Base-by-base conservation (phyloP, 1,140 invertebrate genomes). In the Cydia splendana region DNA sequence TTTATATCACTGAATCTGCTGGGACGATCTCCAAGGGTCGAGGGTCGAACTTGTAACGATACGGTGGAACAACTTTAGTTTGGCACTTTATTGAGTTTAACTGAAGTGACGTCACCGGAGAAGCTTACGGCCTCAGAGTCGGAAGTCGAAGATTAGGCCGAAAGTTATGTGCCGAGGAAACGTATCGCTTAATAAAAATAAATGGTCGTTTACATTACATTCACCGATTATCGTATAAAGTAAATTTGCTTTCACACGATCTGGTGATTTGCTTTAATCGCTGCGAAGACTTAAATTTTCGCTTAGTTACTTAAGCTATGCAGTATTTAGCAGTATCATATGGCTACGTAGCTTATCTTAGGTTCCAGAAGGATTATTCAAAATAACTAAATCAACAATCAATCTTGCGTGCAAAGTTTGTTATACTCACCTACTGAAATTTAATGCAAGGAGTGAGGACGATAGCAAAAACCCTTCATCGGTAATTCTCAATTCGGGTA, bases 1-100 rank as follows among this genome's bases (percentile, higher is more conserved):
- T 87, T 83, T 85, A 85, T 85, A 84, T 87, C 84, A 84, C 80
- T 42, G 79, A 85, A 87, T 85, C 85, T 85, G 81, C 77, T 51
- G 84, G 82, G 84, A 85, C 84, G 77, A 79, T 79, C 75, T 79
- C 65, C 74, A 78, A 80, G 80, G 75, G 57, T 38, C 38, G 82
- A 81, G 82, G 80, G 80, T 81, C 79, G 77, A 73, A 78, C 48
- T 71, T 71, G 77, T 81, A 82, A 67, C 75, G 45, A 75, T 71
- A 71, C 67, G 67, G 67, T 38, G 67, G 65, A 71, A 71, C 67
- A 71, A 71, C 67, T 71, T 71, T 71, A 71, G 67, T 71, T 71
- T 45, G 67, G 67, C 67, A 71, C 34, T 71, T 71, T 71, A 71
- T 71, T 71, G n/a, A 42, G 67, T 71, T 71, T n/a, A 71, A 71